A percentile compares a stretch with the other conserved stretches of the same genome.
phyloP scores from a whole-genome alignment of 1,140 invertebrate genomes.

The Gryon sp. region DNA sequence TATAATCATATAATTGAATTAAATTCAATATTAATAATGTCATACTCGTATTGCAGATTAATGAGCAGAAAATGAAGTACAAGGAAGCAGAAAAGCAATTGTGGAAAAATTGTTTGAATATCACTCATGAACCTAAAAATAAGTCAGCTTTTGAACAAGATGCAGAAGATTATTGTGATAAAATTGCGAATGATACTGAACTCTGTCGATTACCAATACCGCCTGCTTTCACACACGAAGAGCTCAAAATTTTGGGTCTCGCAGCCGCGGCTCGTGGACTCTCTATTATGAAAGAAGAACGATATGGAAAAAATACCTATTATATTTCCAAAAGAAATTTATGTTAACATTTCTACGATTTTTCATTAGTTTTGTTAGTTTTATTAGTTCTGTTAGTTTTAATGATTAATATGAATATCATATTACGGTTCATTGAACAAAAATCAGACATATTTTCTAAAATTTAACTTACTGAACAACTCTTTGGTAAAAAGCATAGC shows the following conservation, averaged over 20 bases:
- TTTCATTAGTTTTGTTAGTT: not conserved
- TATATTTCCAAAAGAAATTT: conserved; percentile 55
- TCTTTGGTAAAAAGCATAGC: too few species aligned
- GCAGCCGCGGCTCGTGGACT: conserved; percentile 67
- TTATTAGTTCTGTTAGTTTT: too few species aligned
- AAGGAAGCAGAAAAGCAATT: conserved; percentile 57
- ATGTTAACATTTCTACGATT: not conserved
- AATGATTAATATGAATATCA: too few species aligned
- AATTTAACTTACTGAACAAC: too few species aligned
- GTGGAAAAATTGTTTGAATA: conserved; percentile 67
- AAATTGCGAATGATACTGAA: conserved; percentile 49
- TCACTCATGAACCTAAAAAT: conserved; percentile 26
- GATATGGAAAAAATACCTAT: conserved; percentile 66
- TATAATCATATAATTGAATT: too few species aligned
- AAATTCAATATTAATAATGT: conserved; percentile 8
- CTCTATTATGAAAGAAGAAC: conserved; percentile 38
- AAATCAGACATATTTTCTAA: too few species aligned
- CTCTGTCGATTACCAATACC: conserved; percentile 64
- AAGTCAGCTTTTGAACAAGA: conserved; percentile 59
- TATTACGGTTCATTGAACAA: too few species aligned
- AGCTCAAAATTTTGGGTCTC: conserved; percentile 61
- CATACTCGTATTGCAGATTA: conserved; percentile 53
- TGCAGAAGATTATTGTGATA: conserved; percentile 64
- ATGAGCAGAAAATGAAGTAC: conserved; percentile 63
- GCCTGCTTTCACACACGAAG: conserved; percentile 64